These are phyloP conservation scores for Neolamprologus toae DNA, from an alignment of 2,113 vertebrate genomes.

Conservation along the genomic window DNA sequence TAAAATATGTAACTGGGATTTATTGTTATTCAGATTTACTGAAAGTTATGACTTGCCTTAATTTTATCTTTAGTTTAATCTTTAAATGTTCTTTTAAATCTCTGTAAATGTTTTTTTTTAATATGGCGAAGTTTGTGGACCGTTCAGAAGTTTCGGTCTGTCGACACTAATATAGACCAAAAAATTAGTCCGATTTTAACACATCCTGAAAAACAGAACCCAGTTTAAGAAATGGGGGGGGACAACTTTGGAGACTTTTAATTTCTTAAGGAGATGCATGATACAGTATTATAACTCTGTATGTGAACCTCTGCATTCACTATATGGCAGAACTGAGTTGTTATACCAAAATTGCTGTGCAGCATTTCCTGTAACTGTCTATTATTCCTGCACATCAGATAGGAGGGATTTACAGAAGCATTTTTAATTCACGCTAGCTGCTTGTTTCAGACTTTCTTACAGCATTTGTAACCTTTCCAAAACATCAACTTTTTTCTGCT, in stretches of 20 bases:
- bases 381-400: background rate
- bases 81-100: background rate
- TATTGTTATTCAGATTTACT: background rate
- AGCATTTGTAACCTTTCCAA: background rate
- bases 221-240: background rate
- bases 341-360: background rate
- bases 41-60: background rate
- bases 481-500: background rate
- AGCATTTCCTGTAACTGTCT: background rate
- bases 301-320: background rate
- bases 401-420: background rate
- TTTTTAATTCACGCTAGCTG: background rate
- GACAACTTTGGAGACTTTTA: background rate
- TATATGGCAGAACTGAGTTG: background rate
- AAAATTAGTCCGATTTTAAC: accelerated
- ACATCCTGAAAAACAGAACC: background rate
- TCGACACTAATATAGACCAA: background rate
- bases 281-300: background rate
- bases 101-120: background rate
- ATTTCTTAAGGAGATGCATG: accelerated
- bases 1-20: background rate
- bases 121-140: background rate
- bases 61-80: background rate
- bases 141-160: accelerated
- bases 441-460: background rate